Conservation (phyloP, 2,113 vertebrate species). For the Boleophthalmus pectinirostris region DNA sequence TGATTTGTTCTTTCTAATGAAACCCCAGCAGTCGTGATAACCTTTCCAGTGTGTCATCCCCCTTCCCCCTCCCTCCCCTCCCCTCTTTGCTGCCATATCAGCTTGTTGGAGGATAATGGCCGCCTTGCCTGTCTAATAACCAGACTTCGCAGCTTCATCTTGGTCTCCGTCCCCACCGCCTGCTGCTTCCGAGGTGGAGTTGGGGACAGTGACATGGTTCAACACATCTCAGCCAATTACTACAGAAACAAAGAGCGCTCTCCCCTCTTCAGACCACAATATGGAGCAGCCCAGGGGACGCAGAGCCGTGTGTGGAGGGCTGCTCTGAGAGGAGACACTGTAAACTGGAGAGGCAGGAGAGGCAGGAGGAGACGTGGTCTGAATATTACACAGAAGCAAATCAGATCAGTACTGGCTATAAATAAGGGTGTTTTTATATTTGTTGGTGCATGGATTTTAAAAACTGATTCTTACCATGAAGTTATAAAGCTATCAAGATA, state of each 20-base stretch:
- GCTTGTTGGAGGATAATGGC: conserved; percentile 65
- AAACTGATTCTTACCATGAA: neutral
- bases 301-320: neutral
- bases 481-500: neutral
- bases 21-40: conserved; percentile 71
- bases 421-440: neutral
- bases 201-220: conserved; percentile 67
- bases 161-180: conserved; percentile 47
- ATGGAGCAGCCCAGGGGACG: conserved; percentile 48
- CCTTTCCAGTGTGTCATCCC: conserved; percentile 69
- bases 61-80: conserved; percentile 47
- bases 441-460: neutral
- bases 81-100: conserved; percentile 53
- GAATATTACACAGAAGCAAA: conserved; percentile 25
- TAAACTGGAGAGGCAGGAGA: conserved; percentile 25
- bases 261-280: conserved; percentile 50
- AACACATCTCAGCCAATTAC: conserved; percentile 74
- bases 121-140: conserved; percentile 64
- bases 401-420: conserved; percentile 19
- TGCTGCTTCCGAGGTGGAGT: conserved; percentile 64
- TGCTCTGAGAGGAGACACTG: conserved; percentile 19
- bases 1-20: conserved; percentile 72
- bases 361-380: neutral
- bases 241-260: conserved; percentile 68
- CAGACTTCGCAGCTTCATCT: conserved; percentile 33